These are phyloP conservation scores for Antennarius striatus DNA, from an alignment of 2,113 vertebrate genomes.

Conservation along the genomic window DNA sequence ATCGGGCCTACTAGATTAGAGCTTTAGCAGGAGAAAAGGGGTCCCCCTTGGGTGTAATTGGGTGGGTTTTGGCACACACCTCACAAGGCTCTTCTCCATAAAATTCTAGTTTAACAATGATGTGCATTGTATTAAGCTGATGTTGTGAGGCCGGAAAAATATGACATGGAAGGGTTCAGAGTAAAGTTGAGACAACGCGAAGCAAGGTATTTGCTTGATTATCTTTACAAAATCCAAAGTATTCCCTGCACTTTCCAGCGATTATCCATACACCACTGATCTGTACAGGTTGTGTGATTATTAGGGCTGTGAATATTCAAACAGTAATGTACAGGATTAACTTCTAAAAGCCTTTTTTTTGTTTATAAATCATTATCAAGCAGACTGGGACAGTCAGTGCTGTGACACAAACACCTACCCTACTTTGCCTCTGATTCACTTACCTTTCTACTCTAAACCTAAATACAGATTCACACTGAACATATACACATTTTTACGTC, in stretches of 20 bases:
- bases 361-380: too few relatives aligned
- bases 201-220: too few relatives aligned
- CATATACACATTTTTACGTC: conserved; percentile 1
- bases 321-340: too few relatives aligned
- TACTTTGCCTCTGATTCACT: too few relatives aligned
- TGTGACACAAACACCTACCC: too few relatives aligned
- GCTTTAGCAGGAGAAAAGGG: conserved; percentile 59
- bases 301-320: too few relatives aligned
- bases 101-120: conserved; percentile 75
- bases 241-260: conserved; percentile 54
- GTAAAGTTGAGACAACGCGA: conserved; percentile 2
- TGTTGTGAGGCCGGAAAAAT: conserved; percentile 54
- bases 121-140: conserved; percentile 69
- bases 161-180: conserved; percentile 43
- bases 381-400: too few relatives aligned
- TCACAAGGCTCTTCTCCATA: conserved; percentile 61
- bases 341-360: too few relatives aligned
- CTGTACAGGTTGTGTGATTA: conserved; percentile 10
- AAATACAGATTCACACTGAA: conserved; percentile 54
- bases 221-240: background rate
- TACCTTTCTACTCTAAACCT: conserved; percentile 29
- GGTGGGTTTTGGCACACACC: conserved; percentile 68
- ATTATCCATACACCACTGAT: conserved; percentile 53
- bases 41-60: conserved; percentile 74
- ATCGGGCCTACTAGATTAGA: conserved; percentile 65